Evolutionary conservation across 2,797 vertebrate species (phyloP).

Genomic region (Echeneis naucrates): DNA sequence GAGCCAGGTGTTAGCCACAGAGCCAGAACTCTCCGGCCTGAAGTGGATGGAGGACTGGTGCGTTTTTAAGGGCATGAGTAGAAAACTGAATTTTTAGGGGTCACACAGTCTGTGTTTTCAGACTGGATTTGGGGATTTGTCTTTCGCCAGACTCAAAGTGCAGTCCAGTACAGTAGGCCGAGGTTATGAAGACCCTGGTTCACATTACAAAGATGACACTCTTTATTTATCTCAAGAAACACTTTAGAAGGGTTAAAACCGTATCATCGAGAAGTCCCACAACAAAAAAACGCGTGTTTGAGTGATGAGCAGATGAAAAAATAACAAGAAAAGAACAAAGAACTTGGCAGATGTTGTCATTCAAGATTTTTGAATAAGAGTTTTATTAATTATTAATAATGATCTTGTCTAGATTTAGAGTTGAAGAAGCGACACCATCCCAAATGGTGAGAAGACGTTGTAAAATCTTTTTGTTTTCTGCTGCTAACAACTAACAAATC

Average conservation of each 20-base stretch:
- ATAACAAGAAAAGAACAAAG: neutral
- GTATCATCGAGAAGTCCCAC: neutral
- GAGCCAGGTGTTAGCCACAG: slow-evolving; percentile 68
- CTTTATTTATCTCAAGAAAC: neutral
- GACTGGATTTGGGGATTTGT: slow-evolving; percentile 12
- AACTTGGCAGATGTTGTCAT: neutral
- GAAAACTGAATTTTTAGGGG: slow-evolving; percentile 1
- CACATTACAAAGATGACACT: slow-evolving; percentile 12
- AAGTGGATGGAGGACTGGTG: slow-evolving; percentile 25
- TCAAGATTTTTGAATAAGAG: neutral
- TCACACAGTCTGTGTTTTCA: slow-evolving; percentile 24
- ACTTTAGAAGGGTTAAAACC: neutral
- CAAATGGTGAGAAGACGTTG: no score
- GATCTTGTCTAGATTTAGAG: no score
- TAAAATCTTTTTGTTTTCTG: no score
- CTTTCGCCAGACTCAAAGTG: neutral
- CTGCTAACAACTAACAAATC: neutral
- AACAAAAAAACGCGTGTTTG: neutral
- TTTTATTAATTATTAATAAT: no score
- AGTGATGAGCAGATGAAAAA: neutral
- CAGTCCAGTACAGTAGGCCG: slow-evolving; percentile 1
- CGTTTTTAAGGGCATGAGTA: slow-evolving; percentile 15
- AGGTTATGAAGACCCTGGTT: neutral
- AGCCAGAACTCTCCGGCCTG: slow-evolving; percentile 19
- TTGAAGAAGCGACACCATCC: no score